phyloP scores from a whole-genome alignment of 2,888 invertebrate species.

The Andricus quercusramuli region DNA sequence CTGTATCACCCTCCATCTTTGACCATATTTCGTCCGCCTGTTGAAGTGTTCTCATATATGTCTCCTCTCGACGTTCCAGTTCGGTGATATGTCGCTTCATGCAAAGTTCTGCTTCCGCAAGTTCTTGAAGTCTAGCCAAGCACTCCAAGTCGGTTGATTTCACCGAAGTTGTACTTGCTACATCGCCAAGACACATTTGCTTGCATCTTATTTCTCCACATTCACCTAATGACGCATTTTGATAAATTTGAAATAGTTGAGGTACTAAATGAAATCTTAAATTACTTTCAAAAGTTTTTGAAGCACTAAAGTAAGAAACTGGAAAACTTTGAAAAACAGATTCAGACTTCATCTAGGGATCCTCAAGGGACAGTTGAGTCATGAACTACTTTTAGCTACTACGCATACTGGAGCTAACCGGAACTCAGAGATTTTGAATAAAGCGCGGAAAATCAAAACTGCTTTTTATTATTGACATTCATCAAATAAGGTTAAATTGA shows the following conservation, averaged over 20 bases:
- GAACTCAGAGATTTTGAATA: no score
- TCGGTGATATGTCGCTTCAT: slow-evolving; percentile 83
- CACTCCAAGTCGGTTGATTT: slow-evolving; percentile 75
- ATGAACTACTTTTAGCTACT: no score
- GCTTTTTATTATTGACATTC: no score
- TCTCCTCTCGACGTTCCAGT: slow-evolving; percentile 83
- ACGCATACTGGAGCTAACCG: no score
- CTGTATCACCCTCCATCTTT: slow-evolving; percentile 58
- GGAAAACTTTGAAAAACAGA: not conserved
- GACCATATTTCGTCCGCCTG: slow-evolving; percentile 84
- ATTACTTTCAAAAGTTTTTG: not conserved
- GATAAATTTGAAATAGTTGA: not conserved
- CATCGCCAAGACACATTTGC: slow-evolving; percentile 54
- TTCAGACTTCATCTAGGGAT: not conserved
- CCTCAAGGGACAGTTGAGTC: no score
- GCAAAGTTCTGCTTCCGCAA: slow-evolving; percentile 81
- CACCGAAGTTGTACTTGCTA: slow-evolving; percentile 66
- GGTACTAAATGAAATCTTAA: not conserved
- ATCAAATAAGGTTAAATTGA: no score
- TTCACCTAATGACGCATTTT: slow-evolving; percentile 56
- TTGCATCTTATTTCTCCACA: slow-evolving; percentile 63
- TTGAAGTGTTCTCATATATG: slow-evolving; percentile 86
- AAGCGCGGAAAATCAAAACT: no score
- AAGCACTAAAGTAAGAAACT: not conserved
- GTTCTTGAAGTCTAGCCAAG: slow-evolving; percentile 79